Evolutionary conservation across 2,797 vertebrate species (phyloP).

Genomic region (Meda fulgida): DNA sequence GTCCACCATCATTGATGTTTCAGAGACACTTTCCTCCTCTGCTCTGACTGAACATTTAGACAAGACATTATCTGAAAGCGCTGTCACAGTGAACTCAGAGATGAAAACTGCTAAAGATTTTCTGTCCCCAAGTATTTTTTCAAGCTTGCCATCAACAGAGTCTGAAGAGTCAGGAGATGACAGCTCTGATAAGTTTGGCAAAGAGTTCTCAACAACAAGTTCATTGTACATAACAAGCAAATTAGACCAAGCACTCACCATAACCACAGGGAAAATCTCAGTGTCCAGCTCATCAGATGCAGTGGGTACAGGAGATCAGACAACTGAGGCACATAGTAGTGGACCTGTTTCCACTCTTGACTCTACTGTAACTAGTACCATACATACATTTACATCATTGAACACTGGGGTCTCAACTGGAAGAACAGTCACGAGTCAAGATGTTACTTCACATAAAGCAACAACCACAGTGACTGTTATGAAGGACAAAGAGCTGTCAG

Average conservation of each 20-base stretch:
- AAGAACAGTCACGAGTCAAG: not conserved
- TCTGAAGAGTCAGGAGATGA: conserved; percentile 40
- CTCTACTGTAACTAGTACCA: not conserved
- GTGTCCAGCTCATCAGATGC: not conserved
- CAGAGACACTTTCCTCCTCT: conserved; percentile 13
- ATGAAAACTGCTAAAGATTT: not conserved
- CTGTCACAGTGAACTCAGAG: too few species aligned
- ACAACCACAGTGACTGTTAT: not conserved
- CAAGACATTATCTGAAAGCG: not conserved
- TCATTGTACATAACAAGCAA: not conserved
- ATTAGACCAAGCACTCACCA: not conserved
- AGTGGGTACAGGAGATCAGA: not conserved
- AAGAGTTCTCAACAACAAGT: not conserved
- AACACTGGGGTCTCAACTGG: not conserved
- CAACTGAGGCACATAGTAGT: not conserved
- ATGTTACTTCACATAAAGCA: not conserved
- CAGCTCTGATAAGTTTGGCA: not conserved
- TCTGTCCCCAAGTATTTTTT: not conserved
- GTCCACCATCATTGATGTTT: not conserved
- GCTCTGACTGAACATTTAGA: not conserved
- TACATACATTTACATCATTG: not conserved
- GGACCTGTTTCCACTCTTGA: not conserved
- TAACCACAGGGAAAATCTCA: not conserved
- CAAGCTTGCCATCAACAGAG: conserved; percentile 1
- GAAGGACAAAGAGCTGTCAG: not conserved